These are phyloP conservation scores for Trialeurodes vaporariorum DNA, from an alignment of 1,140 invertebrate species.

Conservation along the genomic window DNA sequence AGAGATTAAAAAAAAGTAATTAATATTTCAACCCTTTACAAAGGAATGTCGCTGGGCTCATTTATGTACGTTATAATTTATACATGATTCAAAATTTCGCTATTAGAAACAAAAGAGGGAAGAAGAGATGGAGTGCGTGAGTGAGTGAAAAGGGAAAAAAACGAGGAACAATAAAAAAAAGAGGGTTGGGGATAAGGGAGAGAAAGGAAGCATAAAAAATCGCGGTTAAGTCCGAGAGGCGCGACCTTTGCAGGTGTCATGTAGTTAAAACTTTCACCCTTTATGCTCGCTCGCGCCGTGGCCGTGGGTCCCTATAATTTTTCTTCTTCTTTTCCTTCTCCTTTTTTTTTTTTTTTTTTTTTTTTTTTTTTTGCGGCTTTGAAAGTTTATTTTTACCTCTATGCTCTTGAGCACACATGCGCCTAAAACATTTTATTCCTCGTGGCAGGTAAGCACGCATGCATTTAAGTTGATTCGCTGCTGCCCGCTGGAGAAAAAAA, in stretches of 20 bases:
- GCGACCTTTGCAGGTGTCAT: neutral
- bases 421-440: no score
- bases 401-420: no score
- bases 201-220: neutral
- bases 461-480: no score
- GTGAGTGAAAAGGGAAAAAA: neutral
- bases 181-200: neutral
- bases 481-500: no score
- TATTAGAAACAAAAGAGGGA: neutral
- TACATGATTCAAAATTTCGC: neutral
- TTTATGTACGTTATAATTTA: constrained; percentile 1
- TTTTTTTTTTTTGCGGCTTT: no score
- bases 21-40: neutral
- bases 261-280: neutral
- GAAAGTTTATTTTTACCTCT: no score
- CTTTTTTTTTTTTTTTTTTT: no score
- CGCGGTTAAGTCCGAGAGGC: neutral
- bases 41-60: neutral
- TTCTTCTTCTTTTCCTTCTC: no score
- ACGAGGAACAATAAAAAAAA: neutral
- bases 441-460: no score
- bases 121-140: neutral
- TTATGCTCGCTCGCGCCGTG: neutral
- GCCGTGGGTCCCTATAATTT: no score
- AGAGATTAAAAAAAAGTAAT: constrained; percentile 1